These are phyloP conservation scores for Aldrovandia affinis DNA, from an alignment of 2,797 vertebrate genomes.

Conservation along the genomic window DNA sequence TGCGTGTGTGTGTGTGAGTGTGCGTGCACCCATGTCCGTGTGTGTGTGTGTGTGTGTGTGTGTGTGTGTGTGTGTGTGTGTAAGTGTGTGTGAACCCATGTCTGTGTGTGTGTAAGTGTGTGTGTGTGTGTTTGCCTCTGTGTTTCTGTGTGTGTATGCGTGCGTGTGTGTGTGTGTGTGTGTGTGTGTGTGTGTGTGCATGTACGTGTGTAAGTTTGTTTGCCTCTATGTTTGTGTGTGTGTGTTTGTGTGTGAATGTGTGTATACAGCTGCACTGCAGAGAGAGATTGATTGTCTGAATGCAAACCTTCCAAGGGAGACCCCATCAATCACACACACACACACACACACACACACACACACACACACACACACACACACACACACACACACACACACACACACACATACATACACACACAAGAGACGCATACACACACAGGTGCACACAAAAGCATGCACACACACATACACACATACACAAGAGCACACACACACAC, in stretches of 20 bases:
- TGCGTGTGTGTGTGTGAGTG: neutral
- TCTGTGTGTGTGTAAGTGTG: no score
- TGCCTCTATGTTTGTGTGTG: no score
- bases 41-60: no score
- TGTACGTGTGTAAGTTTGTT: no score
- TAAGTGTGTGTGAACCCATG: no score
- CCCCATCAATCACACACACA: conserved; percentile 32
- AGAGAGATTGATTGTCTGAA: conserved; percentile 78
- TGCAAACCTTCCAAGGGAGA: conserved; percentile 65
- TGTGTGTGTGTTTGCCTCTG: conserved; percentile 27
- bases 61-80: no score
- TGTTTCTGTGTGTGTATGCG: no score
- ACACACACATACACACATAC: conserved; percentile 26
- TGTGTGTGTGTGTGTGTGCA: conserved; percentile 47
- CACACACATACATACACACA: neutral
- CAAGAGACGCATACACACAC: no score
- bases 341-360: conserved; percentile 21
- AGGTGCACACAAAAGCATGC: neutral
- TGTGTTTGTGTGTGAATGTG: conserved; percentile 26
- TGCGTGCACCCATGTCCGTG: no score
- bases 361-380: conserved; percentile 20
- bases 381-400: neutral
- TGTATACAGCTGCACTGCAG: conserved; percentile 74
- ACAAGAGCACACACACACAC: conserved; percentile 8
- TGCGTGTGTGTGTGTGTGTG: conserved; percentile 17